Evolutionary conservation across 23 tunicate genomes (phyloP), one percentile per base, ranked within the genome.

Genomic region (Diplosoma virens): DNA sequence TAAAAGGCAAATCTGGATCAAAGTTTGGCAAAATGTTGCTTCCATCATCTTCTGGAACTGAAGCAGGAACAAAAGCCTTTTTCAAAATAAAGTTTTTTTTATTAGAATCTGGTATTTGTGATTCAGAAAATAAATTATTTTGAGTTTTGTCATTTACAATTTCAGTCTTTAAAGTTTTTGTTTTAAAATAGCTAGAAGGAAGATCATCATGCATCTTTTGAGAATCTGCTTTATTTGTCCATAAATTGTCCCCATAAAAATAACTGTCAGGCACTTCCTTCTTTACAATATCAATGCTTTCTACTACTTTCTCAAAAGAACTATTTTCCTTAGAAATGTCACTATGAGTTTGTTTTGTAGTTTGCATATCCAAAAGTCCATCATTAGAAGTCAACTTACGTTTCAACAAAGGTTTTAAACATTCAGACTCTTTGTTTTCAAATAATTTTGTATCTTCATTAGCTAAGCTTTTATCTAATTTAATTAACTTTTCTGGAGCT

Each of bases 171-270:
- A n/a, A n/a, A n/a, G n/a, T n/a, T n/a, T n/a, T n/a, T 11, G 63
- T 22, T 56, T 56, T 56, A 4, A 20, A 56, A 11, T 56, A 4
- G 17, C 20, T 56, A 56, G 20, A 56, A 14, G 17, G 25, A 56
- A 25, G 21, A 20, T 64, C 5, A 14, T 30, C 35, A 7, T 7
- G 35, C 30, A 68, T 34, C 4, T 6, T 16, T 68, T 68, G 75
- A 25, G 61, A 48, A 20, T 48, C 26, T 9, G 47, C 25, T 25
- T 74, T 52, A 21, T 52, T 32, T 1, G 76, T 26, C 84, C 84
- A 80, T 35, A 80, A 37, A 68, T 77, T 80, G 52, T 80, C 84
- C 67, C 68, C 84, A 30, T 25, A 76, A n/a, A 80, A 67, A 32
- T 77, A 80, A 35, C 76, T 67, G 29, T 80, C 77, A 3, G 73